Base-by-base conservation (phyloP, 2,113 vertebrate species). In the Phrynosoma blainvillii region DNA sequence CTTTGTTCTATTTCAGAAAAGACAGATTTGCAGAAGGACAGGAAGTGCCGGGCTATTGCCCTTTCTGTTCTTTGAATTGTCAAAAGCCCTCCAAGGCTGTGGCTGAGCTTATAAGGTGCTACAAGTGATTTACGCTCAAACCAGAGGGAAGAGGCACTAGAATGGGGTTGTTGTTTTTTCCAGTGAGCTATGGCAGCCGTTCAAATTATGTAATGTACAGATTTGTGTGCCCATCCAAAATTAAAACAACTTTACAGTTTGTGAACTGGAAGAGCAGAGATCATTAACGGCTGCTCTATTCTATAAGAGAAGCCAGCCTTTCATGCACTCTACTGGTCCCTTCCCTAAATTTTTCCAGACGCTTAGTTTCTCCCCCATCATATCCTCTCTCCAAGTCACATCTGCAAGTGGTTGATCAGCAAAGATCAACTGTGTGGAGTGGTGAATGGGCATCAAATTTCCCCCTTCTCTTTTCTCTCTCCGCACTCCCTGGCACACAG, bases 291-390 rank as follows among this genome's bases (percentile, higher is more conserved):
- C 25, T 62, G 18, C 27, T 66, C 27, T 2, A 4, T 14, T 30
- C 76, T 30, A n/a, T 27, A 70, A 79, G 30, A 79, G 30, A 30
- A 56, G n/a, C 47, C 21, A 27, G 9, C 68, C 21, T 27, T 47
- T 79, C 11, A 77, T 12, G 18, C 36, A 8, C 54, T 42, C 10
- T 59, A 11, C 32, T 68, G 78, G 40, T 68, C 40, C 75, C 18
- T 79, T 86, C 27, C 12, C 56, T 47, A 62, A 78, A 68, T 36
- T 79, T 85, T 77, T 52, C 84, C 84, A 79, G 75, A 86, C 16
- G 75, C 27, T 47, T 52, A 16, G 84, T 42, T 78, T 77, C 56
- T 47, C 81, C 18, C 2, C 20, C 73, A 5, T 11, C 10, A 13
- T 13, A 42, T 59, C 52, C 36, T 47, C 54, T 23, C 36, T 75